These are phyloP conservation scores for Phanerotoma sp. DNA, from an alignment of 2,888 invertebrate species.

Conservation along the genomic window DNA sequence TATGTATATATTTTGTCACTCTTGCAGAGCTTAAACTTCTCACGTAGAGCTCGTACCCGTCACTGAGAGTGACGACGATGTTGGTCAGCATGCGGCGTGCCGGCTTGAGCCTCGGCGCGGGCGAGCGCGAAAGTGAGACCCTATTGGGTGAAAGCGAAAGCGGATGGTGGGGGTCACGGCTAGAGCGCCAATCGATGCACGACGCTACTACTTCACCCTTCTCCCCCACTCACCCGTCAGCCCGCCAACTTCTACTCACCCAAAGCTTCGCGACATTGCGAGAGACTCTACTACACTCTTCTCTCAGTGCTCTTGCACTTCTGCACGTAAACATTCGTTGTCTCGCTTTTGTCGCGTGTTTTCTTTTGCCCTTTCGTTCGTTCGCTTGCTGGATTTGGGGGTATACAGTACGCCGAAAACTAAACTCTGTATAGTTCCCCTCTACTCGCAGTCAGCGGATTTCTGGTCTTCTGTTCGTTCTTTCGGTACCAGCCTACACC, in stretches of 20 bases:
- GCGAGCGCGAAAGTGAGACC: constrained; percentile 57
- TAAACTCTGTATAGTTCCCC: too few species aligned
- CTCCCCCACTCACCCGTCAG: constrained; percentile 28
- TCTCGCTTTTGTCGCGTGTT: neutral
- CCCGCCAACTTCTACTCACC: neutral
- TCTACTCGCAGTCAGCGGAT: too few species aligned
- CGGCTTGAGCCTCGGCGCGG: constrained; percentile 45
- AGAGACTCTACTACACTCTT: too few species aligned
- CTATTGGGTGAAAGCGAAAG: constrained; percentile 59
- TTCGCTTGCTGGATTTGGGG: neutral
- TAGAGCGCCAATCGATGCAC: constrained; percentile 57
- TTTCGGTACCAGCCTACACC: too few species aligned
- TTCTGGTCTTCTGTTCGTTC: too few species aligned
- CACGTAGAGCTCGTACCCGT: constrained; percentile 33
- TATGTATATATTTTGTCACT: neutral
- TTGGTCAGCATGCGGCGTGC: constrained; percentile 33
- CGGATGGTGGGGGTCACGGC: constrained; percentile 57
- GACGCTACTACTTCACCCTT: constrained; percentile 42
- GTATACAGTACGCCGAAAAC: neutral
- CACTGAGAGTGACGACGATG: constrained; percentile 31
- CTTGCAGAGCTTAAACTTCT: constrained; percentile 12
- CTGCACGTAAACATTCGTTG: constrained; percentile 1
- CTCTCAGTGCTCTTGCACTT: neutral
- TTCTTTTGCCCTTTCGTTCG: neutral
- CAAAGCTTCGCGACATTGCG: constrained; percentile 2